Conservation (phyloP, 2,888 invertebrate genomes). For the Rhingia campestris region DNA sequence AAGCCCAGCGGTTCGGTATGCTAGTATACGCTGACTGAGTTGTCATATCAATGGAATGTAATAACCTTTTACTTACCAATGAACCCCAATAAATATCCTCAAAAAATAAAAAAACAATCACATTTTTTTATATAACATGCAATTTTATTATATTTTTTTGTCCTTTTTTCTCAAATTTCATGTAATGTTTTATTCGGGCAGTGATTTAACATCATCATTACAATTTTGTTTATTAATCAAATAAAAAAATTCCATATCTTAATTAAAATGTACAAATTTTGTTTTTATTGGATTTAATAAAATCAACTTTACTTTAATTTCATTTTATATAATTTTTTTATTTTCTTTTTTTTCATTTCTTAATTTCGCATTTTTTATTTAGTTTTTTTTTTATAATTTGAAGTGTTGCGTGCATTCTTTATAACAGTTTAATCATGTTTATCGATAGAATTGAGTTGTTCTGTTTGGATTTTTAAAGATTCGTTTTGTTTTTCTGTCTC, state of each 20-base stretch:
- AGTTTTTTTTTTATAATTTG: conserved; percentile 38
- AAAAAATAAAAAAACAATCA: conserved; percentile 29
- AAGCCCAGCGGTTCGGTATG: too few relatives aligned
- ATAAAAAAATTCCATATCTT: conserved; percentile 72
- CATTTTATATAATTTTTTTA: conserved; percentile 28
- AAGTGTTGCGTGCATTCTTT: conserved; percentile 64
- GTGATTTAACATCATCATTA: conserved; percentile 72
- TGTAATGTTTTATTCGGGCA: conserved; percentile 71
- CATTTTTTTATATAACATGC: conserved; percentile 71
- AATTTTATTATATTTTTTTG: conserved; percentile 72
- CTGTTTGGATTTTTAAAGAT: conserved; percentile 27
- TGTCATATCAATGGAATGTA: too few relatives aligned
- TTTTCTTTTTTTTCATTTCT: conserved; percentile 33
- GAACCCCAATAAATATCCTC: background rate
- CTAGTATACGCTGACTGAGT: too few relatives aligned
- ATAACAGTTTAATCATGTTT: conserved; percentile 42
- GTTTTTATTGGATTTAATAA: conserved; percentile 68
- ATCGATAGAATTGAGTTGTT: conserved; percentile 32
- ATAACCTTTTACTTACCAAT: too few relatives aligned
- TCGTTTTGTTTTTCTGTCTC: conserved; percentile 16
- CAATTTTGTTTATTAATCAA: conserved; percentile 73
- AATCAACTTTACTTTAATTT: conserved; percentile 48
- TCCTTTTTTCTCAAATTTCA: conserved; percentile 65
- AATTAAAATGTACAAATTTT: conserved; percentile 74
- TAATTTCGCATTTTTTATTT: conserved; percentile 25